Base-by-base conservation (phyloP, 2,888 invertebrate genomes). In the Plebejus argus region DNA sequence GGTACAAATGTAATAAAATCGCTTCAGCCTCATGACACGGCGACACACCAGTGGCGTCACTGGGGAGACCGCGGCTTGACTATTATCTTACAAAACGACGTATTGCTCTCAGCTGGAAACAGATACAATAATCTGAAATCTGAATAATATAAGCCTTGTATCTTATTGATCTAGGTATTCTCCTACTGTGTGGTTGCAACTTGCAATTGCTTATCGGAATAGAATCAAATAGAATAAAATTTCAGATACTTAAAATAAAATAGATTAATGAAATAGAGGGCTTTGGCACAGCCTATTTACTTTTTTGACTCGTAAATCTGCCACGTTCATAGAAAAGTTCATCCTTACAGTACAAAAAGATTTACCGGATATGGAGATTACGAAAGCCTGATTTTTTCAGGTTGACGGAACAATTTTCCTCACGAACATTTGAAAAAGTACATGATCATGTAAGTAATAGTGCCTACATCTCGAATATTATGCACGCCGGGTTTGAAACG, bases 21-120 rank as follows among this genome's bases (percentile, higher is more conserved):
- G 92, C 92, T 93, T 92, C 89, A 91, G 89, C 88, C 90, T 91
- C 89, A 89, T 90, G 86, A 87, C 86, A 86, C 87, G 93, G 92
- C 91, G 88, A 88, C 88, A 88, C 92, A 66, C 66, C 90, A 92
- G 92, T 92, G 91, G 91, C 86, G 92, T 90, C 91, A 90, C 89
- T 86, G 92, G 90, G 86, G 88, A 88, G 87, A 86, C 87, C 86
- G 87, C 85, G 85, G 83, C 84, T 87, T 86, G 85, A 85, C 92
- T 91, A 91, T 91, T 92, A 92, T 92, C 91, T 91, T 89, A 88
- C 90, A 90, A 90, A 90, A 91, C 89, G 89, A 89, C 90, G 91
- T 90, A 91, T 91, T 88, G 81, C 56, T 79, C 80, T 80, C 80
- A 76, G 78, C 79, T 79, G 78, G 49, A 20, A 53, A 23, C 72